Evolutionary conservation across 2,888 invertebrate genomes (phyloP), one percentile per base, ranked within the genome.

Genomic region (Sicus ferrugineus): DNA sequence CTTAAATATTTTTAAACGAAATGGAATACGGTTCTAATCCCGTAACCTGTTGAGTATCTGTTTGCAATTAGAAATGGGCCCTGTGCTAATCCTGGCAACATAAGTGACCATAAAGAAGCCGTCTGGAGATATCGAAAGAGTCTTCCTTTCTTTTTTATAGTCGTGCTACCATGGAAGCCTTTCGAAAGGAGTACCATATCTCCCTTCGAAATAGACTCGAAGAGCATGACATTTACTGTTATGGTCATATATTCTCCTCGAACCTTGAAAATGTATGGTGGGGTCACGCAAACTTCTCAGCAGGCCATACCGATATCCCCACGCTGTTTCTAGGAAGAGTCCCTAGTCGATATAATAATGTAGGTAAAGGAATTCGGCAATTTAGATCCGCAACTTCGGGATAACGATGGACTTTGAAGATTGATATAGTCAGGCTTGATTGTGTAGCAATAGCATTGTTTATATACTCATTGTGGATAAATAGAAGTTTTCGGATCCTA

Each of bases 311-410:
- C 89, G 87, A 89, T 71, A 89, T 89, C 90, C 89, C 89, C 90
- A 90, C 88, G 90, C 90, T 90, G 90, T 91, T 89, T 90, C 90
- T 90, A 89, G 90, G 86, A 89, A 87, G 86, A 89, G 88, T 88
- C 89, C 89, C 88, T 89, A 87, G 89, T 88, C 54, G 68, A 68
- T 67, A 67, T 46, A 67, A 56, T 42, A 66, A 67, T 67, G 67
- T 67, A 67, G 59, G 67, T 31, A 59, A 67, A 61, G 50, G 67
- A 67, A 67, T 59, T 67, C 61, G 34, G 34, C 34, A n/a, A 61
- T 23, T 38, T 61, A 42, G 61, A 61, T 61, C 89, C 89, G 89
- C 89, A 89, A 88, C 87, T 88, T 90, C 89, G 89, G 90, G 90
- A 88, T 42, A 42, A 42, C 42, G 61, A 61, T 88, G 88, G 87